A percentile compares a stretch with the other conserved stretches of the same genome.
phyloP scores from a whole-genome alignment of 2,113 vertebrate genomes.

The Fulmarus glacialis region DNA sequence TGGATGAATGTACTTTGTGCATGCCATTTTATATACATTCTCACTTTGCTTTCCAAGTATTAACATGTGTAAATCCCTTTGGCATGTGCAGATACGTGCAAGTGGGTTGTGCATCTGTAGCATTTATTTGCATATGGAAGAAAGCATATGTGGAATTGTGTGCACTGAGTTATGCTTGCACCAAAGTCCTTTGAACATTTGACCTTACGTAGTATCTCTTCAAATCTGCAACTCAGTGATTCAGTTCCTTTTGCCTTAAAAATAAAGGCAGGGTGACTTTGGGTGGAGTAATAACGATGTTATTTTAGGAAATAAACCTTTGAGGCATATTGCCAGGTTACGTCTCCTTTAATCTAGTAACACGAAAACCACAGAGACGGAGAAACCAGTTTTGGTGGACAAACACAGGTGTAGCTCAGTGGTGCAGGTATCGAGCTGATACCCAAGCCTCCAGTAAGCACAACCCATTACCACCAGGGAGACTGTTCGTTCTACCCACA shows the following conservation, averaged over 20 bases:
- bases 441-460: background rate
- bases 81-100: slow-evolving; percentile 42
- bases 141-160: slow-evolving; percentile 13
- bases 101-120: background rate
- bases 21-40: slow-evolving; percentile 54
- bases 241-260: background rate
- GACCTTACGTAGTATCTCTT: background rate
- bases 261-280: background rate
- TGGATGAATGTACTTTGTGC: slow-evolving; percentile 37
- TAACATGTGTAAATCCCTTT: slow-evolving; percentile 59
- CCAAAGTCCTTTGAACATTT: background rate
- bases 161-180: background rate
- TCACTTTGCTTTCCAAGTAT: slow-evolving; percentile 61
- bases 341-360: background rate
- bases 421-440: background rate
- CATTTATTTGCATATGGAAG: slow-evolving; percentile 27
- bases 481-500: background rate
- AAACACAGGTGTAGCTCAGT: background rate
- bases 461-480: background rate
- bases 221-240: background rate
- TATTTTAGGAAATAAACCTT: background rate
- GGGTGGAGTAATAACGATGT: background rate
- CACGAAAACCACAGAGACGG: background rate
- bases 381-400: background rate
- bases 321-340: background rate